Evolutionary conservation across 1,140 invertebrate genomes (phyloP).

Genomic region (Drosophila asahinai): DNA sequence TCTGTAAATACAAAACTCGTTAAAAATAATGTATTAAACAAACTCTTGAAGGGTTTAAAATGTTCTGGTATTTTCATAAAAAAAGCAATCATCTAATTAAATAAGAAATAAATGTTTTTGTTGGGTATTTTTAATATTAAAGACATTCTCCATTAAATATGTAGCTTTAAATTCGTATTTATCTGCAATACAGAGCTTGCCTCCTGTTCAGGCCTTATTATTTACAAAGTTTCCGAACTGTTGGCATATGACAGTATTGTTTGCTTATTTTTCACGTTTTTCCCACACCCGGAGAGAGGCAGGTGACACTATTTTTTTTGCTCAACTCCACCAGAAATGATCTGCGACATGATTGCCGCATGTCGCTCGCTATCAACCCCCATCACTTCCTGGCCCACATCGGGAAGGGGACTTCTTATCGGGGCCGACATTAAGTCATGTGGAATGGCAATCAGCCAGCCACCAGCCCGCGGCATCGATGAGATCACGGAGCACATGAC

Average conservation of each 20-base stretch:
- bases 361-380: conserved; percentile 32
- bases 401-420: conserved; percentile 24
- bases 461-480: conserved; percentile 21
- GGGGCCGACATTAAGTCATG: conserved; percentile 29
- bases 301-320: conserved; percentile 3
- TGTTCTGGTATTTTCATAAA: too few species aligned
- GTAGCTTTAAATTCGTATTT: background rate
- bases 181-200: background rate
- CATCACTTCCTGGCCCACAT: conserved; percentile 11
- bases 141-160: background rate
- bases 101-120: too few species aligned
- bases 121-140: background rate
- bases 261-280: conserved; percentile 13
- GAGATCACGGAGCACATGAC: conserved; percentile 47
- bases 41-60: too few species aligned
- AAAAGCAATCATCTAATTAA: too few species aligned
- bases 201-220: background rate
- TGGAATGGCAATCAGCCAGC: conserved; percentile 36
- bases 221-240: conserved; percentile 7
- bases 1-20: too few species aligned
- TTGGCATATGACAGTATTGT: conserved; percentile 3
- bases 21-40: too few species aligned
- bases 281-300: background rate
- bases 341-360: conserved; percentile 40
- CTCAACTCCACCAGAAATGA: conserved; percentile 25